Evolutionary conservation across 1,140 invertebrate species (phyloP), one percentile per base, ranked within the genome.

Genomic region (Triops longicaudatus): DNA sequence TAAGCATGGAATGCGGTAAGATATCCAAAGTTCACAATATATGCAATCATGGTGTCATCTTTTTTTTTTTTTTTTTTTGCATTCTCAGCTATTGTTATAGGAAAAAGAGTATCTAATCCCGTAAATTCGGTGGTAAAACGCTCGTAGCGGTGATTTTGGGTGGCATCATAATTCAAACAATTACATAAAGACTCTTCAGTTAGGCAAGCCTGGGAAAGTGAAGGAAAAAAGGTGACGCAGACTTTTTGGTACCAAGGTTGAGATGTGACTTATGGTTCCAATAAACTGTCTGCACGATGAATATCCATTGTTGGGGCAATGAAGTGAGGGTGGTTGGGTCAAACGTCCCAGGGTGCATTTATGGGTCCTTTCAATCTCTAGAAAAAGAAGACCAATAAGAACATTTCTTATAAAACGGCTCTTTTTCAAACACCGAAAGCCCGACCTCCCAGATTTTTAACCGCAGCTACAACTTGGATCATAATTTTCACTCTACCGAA

Each of bases 211-310:
- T 63, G 44, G 44, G 44, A 63, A n/a, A n/a, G 5, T 22, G 5
- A 6, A 22, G 50, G 50, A 22, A 63, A 63, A 63, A 22, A 63
- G 22, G 50, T 63, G 22, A 22, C 50, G 31, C 7, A 37, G 31
- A 22, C 17, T 63, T 63, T 22, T 63, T 63, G 11, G 10, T 22
- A n/a, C 14, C 17, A 22, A 63, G 50, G 50, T 14, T 17, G 22
- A 63, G 50, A 63, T 63, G 17, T 63, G 50, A 63, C 50, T 63
- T 63, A 63, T 63, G 50, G 50, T 63, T 22, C 50, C 50, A 63
- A 22, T 63, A 63, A 22, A n/a, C 17, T 63, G 50, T 63, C 50
- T 22, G 50, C 50, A 63, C 50, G 50, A 63, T 63, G 50, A 63
- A 63, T 22, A 63, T 63, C 50, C 50, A 63, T 63, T 63, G 50